phyloP scores from a whole-genome alignment of 92 coral and sea anemone genomes.

The Paragorgia papillata region DNA sequence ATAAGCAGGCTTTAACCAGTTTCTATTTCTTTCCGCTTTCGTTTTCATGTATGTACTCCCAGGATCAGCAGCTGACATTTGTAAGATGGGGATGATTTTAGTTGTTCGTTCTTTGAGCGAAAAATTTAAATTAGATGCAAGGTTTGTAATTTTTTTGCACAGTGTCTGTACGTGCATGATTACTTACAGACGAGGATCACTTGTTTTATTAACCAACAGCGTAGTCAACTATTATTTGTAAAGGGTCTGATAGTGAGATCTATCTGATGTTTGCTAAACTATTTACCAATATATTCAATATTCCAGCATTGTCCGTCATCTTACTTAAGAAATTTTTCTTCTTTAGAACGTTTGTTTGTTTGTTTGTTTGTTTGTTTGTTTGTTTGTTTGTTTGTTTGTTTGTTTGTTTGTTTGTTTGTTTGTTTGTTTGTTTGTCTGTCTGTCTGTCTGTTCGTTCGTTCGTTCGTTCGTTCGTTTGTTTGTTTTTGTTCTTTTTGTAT shows the following conservation, averaged over 20 bases:
- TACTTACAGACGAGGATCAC: too few species aligned
- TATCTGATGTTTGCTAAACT: too few species aligned
- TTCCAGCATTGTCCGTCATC: too few species aligned
- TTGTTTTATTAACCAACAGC: too few species aligned
- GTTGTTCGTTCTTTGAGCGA: conserved; percentile 62
- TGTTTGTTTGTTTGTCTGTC: not conserved
- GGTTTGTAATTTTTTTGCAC: conserved; percentile 58
- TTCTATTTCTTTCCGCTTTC: not conserved
- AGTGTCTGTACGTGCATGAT: too few species aligned
- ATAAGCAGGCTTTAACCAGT: too few species aligned
- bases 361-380: not conserved
- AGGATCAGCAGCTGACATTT: conserved; percentile 97
- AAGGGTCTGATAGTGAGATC: too few species aligned
- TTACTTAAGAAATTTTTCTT: too few species aligned
- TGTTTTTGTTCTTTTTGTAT: not conserved
- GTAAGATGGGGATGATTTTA: conserved; percentile 82
- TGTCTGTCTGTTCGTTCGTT: not conserved
- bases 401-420: not conserved
- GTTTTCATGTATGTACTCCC: not conserved
- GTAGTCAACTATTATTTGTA: too few species aligned
- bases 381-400: not conserved
- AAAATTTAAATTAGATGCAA: conserved; percentile 55
- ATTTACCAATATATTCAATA: too few species aligned
- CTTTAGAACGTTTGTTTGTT: too few species aligned
- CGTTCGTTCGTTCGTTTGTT: not conserved